Percentiles rank a stretch among this genome's conserved stretches.
Evolutionary conservation across 2,113 vertebrate species (phyloP).

Genomic region (Condylura cristata): DNA sequence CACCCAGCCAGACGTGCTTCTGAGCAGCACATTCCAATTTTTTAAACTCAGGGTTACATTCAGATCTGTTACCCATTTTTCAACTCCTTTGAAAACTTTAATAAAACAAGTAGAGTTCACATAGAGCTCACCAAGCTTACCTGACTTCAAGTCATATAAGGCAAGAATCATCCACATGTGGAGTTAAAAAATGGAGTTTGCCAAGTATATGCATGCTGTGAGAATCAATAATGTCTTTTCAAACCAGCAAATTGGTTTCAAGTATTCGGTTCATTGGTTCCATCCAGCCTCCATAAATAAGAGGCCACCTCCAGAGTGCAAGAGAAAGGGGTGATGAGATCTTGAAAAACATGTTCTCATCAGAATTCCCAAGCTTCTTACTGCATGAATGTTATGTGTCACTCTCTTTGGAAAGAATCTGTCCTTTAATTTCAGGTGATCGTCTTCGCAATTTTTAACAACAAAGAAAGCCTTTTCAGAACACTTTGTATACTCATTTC

Average conservation of each 20-base stretch:
- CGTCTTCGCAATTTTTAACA: slow-evolving; percentile 39
- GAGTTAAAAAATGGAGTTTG: slow-evolving; percentile 67
- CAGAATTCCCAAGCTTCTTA: slow-evolving; percentile 41
- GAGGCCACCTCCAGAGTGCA: slow-evolving; percentile 23
- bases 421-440: slow-evolving; percentile 57
- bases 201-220: slow-evolving; percentile 20
- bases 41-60: slow-evolving; percentile 35
- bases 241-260: slow-evolving; percentile 67
- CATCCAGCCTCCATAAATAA: slow-evolving; percentile 49
- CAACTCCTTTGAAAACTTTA: background rate
- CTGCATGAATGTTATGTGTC: background rate
- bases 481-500: slow-evolving; percentile 15
- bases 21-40: background rate
- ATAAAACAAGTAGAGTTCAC: background rate
- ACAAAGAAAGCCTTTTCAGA: background rate
- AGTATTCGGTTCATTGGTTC: slow-evolving; percentile 60
- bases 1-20: slow-evolving; percentile 20
- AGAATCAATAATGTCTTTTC: slow-evolving; percentile 71
- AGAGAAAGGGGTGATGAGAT: background rate
- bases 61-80: slow-evolving; percentile 5
- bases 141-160: background rate
- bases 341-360: slow-evolving; percentile 53
- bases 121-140: background rate
- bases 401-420: slow-evolving; percentile 46
- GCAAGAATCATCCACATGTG: slow-evolving; percentile 35